A percentile compares a stretch with the other conserved stretches of the same genome.
phyloP scores from a whole-genome alignment of 2,888 invertebrate species.

The Leucophora obtusa region DNA sequence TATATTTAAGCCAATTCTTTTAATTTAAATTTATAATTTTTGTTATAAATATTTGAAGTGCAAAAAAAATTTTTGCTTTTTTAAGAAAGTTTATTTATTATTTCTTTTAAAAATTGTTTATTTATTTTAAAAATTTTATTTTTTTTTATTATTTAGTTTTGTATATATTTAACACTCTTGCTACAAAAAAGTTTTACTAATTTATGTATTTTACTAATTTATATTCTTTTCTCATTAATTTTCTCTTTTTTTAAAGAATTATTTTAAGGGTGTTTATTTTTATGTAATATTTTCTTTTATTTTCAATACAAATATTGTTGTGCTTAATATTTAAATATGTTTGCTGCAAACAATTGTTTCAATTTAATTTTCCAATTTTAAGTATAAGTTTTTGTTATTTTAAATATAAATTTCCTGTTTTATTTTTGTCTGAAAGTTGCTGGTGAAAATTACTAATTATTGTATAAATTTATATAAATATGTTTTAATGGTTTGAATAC shows the following conservation, averaged over 20 bases:
- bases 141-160: neutral
- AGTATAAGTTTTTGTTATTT: neutral
- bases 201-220: slow-evolving; percentile 3
- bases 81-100: slow-evolving; percentile 1
- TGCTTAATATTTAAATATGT: slow-evolving; percentile 59
- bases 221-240: neutral
- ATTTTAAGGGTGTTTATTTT: neutral
- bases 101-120: slow-evolving; percentile 19
- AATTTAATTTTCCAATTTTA: slow-evolving; percentile 46
- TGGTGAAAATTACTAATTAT: slow-evolving; percentile 48
- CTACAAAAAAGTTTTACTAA: slow-evolving; percentile 59
- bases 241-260: neutral
- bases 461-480: slow-evolving; percentile 34
- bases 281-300: slow-evolving; percentile 12
- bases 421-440: slow-evolving; percentile 25
- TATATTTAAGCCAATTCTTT: slow-evolving; percentile 11
- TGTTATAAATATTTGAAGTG: slow-evolving; percentile 7
- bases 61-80: neutral
- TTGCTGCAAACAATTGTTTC: slow-evolving; percentile 62
- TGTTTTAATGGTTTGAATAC: slow-evolving; percentile 41
- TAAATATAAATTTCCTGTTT: slow-evolving; percentile 1
- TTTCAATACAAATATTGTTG: slow-evolving; percentile 59
- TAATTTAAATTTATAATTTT: slow-evolving; percentile 5
- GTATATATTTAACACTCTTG: slow-evolving; percentile 41
- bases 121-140: slow-evolving; percentile 9